A percentile compares a stretch with the other conserved stretches of the same genome.
Evolutionary conservation across 2,888 invertebrate species (phyloP).

Genomic region (Ditula angustiorana): DNA sequence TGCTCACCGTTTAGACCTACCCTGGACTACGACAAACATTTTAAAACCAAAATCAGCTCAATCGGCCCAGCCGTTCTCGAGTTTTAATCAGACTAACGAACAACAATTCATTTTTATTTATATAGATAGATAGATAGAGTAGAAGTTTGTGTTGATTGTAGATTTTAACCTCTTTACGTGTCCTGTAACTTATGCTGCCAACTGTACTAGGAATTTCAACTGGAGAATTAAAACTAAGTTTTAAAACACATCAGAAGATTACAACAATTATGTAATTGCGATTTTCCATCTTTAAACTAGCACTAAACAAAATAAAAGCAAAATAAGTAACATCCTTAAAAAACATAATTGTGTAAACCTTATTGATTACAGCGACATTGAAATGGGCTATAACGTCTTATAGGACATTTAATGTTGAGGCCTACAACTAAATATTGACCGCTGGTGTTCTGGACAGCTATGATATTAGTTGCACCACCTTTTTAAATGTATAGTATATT

Average conservation of each 20-base stretch:
- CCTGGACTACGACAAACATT: no score
- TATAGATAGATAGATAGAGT: no score
- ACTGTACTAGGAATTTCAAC: no score
- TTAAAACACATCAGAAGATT: constrained; percentile 13
- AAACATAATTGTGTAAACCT: constrained; percentile 50
- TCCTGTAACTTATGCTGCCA: no score
- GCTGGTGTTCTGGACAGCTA: constrained; percentile 14
- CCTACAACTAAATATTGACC: constrained; percentile 10
- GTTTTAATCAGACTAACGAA: no score
- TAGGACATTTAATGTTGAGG: constrained; percentile 4
- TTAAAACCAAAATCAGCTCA: no score
- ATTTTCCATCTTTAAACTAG: constrained; percentile 52
- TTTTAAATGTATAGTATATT: neutral
- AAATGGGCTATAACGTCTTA: constrained; percentile 11
- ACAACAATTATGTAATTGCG: constrained; percentile 36
- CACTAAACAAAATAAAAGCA: constrained; percentile 69
- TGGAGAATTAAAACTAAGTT: neutral
- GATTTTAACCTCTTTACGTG: no score
- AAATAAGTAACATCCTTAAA: constrained; percentile 51
- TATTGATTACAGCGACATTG: constrained; percentile 23
- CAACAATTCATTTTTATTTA: no score
- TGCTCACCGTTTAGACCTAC: no score
- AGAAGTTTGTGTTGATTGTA: no score
- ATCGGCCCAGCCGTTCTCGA: no score
- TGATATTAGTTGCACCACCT: neutral